A percentile compares a stretch with the other conserved stretches of the same genome.
These are phyloP conservation scores for Metacarcinus magister DNA, from an alignment of 2,888 invertebrate genomes.

Conservation along the genomic window DNA sequence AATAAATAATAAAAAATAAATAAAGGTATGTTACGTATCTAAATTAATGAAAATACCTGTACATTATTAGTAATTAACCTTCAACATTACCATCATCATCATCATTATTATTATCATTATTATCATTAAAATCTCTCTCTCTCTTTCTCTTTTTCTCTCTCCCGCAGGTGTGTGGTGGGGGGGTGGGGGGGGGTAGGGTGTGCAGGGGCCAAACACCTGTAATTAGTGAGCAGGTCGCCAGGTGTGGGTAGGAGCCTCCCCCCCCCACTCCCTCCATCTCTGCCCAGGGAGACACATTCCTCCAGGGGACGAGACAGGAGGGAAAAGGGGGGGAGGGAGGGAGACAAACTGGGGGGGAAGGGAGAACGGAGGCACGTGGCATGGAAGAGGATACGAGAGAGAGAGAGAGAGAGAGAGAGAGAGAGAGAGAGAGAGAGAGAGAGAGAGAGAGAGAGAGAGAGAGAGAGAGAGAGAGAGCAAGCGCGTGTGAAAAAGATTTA, in stretches of 20 bases:
- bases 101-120: neutral
- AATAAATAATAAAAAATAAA: too few relatives aligned
- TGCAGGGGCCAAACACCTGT: neutral
- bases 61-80: neutral
- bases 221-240: neutral
- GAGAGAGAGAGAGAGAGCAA: neutral
- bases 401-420: neutral
- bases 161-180: neutral
- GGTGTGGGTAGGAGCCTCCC: neutral
- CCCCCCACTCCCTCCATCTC: too few relatives aligned
- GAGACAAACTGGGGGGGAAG: neutral
- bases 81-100: neutral
- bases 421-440: neutral
- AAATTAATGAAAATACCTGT: too few relatives aligned
- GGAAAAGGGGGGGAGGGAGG: neutral
- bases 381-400: neutral
- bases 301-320: neutral
- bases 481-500: neutral
- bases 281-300: neutral
- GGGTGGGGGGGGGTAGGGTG: neutral
- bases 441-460: neutral
- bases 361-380: too few relatives aligned
- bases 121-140: neutral
- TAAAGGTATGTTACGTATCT: too few relatives aligned
- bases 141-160: constrained; percentile 26